Evolutionary conservation across 1,140 invertebrate genomes (phyloP).

Genomic region (Aleiodes sp.): DNA sequence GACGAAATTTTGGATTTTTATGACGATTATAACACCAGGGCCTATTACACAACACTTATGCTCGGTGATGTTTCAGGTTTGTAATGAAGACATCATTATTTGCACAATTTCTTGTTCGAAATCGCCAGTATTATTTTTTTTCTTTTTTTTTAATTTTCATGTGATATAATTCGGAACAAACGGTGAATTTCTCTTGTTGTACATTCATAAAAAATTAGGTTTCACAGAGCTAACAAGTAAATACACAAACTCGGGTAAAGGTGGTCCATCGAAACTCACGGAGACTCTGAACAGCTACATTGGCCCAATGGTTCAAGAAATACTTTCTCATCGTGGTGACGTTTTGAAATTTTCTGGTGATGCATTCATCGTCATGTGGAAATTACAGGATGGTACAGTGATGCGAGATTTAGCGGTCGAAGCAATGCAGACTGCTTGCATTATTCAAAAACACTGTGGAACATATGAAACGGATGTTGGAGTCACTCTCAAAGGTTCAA

Average conservation of each 20-base stretch:
- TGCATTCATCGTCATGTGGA: conserved; percentile 74
- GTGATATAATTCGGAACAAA: background rate
- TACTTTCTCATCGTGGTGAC: conserved; percentile 71
- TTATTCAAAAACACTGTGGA: conserved; percentile 73
- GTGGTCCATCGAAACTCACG: conserved; percentile 72
- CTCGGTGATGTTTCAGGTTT: conserved; percentile 72
- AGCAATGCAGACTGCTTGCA: conserved; percentile 71
- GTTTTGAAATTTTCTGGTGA: conserved; percentile 76
- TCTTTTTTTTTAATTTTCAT: too few relatives aligned
- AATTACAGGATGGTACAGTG: conserved; percentile 60
- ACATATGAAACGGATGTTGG: conserved; percentile 70
- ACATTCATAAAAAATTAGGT: conserved; percentile 52
- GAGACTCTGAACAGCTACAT: conserved; percentile 74
- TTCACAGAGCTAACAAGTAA: conserved; percentile 73
- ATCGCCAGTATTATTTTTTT: too few relatives aligned
- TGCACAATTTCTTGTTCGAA: too few relatives aligned
- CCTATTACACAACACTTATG: conserved; percentile 70
- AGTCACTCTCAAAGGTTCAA: conserved; percentile 66
- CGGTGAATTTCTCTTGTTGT: background rate
- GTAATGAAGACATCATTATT: background rate
- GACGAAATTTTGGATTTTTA: conserved; percentile 72
- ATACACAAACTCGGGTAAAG: conserved; percentile 69
- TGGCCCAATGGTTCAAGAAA: conserved; percentile 74
- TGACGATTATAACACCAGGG: conserved; percentile 63
- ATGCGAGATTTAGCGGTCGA: conserved; percentile 70